A percentile compares a stretch with the other conserved stretches of the same genome.
Conservation (phyloP, 2,113 vertebrate genomes). For the Cathartes aura region DNA sequence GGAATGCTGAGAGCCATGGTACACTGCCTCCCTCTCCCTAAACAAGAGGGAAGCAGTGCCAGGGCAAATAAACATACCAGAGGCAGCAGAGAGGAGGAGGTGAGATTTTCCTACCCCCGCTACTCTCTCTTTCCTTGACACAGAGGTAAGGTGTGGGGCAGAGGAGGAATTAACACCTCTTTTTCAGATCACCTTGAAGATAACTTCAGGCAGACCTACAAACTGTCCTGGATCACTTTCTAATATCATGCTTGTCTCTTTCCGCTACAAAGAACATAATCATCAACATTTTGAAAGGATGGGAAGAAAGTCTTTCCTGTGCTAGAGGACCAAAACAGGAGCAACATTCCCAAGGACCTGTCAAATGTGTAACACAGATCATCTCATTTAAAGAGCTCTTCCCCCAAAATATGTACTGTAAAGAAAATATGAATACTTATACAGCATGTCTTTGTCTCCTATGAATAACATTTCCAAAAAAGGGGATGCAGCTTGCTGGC, state of each 20-base stretch:
- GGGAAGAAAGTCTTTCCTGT: not conserved
- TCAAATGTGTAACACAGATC: not conserved
- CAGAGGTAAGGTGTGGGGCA: fast-evolving
- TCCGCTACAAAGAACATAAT: not conserved
- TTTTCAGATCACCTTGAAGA: not conserved
- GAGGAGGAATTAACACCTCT: not conserved
- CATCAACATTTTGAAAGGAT: not conserved
- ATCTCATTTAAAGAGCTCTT: not conserved
- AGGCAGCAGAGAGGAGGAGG: not conserved
- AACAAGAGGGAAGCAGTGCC: not conserved
- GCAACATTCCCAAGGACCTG: not conserved
- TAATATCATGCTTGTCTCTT: not conserved
- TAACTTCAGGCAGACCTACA: not conserved
- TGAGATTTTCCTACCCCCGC: not conserved
- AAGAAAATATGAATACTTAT: not conserved
- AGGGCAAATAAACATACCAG: not conserved
- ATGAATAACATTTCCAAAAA: not conserved
- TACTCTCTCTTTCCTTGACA: not conserved
- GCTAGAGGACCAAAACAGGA: not conserved
- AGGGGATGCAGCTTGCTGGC: not conserved
- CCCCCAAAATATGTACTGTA: not conserved
- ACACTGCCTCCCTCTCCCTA: not conserved
- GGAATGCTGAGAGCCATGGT: not conserved
- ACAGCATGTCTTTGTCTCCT: not conserved
- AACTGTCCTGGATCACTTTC: not conserved